phyloP scores from a whole-genome alignment of 2,797 vertebrate genomes.

The Prunella strophiata region DNA sequence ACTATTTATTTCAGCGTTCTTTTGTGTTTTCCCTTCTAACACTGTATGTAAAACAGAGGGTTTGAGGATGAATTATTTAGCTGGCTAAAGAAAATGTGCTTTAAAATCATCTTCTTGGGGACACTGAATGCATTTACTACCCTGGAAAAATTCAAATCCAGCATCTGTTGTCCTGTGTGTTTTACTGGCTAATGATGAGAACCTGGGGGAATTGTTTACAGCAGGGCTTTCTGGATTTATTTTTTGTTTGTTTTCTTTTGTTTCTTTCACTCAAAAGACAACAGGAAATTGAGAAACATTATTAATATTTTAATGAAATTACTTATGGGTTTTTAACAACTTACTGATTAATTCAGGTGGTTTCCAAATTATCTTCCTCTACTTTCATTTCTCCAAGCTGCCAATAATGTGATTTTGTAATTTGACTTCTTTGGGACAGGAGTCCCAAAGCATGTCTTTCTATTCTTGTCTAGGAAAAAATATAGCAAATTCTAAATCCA shows the following conservation, averaged over 20 bases:
- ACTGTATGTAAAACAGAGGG: not conserved
- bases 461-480: not conserved
- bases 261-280: not conserved
- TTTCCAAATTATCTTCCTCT: not conserved
- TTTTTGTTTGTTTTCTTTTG: not conserved
- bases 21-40: not conserved
- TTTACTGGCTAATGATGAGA: conserved; percentile 34
- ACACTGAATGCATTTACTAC: conserved; percentile 13
- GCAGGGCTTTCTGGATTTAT: not conserved
- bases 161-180: conserved; percentile 40
- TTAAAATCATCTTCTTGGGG: conserved; percentile 17
- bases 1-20: not conserved
- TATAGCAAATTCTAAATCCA: not conserved
- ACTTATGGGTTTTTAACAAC: not conserved
- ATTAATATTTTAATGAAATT: conserved; percentile 35
- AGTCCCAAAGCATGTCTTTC: not conserved
- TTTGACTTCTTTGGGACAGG: not conserved
- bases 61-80: conserved; percentile 44
- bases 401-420: not conserved
- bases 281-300: not conserved
- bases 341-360: not conserved
- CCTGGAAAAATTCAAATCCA: conserved; percentile 42
- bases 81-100: not conserved
- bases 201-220: conserved; percentile 17
- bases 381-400: not conserved